These are phyloP conservation scores for Axea sp. DNA, from an alignment of 2,888 invertebrate species.

Conservation along the genomic window DNA sequence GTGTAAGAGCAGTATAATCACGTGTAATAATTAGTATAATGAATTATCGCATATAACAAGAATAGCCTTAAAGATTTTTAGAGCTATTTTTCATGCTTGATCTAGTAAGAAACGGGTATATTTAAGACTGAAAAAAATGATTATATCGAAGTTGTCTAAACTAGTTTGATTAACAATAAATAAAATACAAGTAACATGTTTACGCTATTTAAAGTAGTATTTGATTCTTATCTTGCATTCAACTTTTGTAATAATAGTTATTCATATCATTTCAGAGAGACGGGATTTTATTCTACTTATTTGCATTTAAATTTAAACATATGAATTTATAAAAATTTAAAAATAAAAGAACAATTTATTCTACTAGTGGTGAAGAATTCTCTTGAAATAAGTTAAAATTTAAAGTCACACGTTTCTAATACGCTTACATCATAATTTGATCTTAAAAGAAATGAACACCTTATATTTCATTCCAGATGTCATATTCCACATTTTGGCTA, in stretches of 20 bases:
- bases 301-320: too few relatives aligned
- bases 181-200: conserved; percentile 4
- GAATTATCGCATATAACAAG: too few relatives aligned
- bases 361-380: too few relatives aligned
- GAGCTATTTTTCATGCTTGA: background rate
- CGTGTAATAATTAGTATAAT: too few relatives aligned
- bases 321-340: too few relatives aligned
- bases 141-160: conserved; percentile 4
- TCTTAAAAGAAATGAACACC: background rate
- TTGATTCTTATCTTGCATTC: conserved; percentile 10
- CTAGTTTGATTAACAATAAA: conserved; percentile 19
- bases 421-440: background rate
- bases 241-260: conserved; percentile 4
- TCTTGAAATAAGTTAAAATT: too few relatives aligned
- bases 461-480: background rate
- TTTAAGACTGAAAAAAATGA: conserved; percentile 7
- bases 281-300: background rate
- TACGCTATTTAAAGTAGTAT: conserved; percentile 6
- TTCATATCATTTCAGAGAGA: background rate
- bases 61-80: too few relatives aligned
- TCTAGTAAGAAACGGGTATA: background rate
- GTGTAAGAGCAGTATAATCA: too few relatives aligned
- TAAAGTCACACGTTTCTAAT: background rate
- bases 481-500: background rate
- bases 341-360: too few relatives aligned